phyloP scores from a whole-genome alignment of 2,113 vertebrate genomes.

The Protobothrops mucrosquamatus region DNA sequence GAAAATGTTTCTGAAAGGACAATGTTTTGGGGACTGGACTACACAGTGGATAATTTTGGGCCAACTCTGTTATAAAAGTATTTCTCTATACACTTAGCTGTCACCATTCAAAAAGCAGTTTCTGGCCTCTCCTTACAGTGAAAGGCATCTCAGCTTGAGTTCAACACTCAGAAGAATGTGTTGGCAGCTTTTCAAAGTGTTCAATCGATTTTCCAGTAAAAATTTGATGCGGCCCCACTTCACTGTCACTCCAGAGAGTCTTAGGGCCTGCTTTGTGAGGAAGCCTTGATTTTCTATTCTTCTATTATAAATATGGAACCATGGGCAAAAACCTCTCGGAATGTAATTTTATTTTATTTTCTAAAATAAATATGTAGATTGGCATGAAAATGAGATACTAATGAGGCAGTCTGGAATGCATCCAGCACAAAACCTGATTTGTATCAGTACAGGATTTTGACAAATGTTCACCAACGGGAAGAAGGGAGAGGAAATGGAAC shows the following conservation, averaged over 20 bases:
- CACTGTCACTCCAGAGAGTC: not conserved
- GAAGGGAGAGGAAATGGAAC: not conserved
- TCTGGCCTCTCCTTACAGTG: too few species aligned
- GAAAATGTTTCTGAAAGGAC: not conserved
- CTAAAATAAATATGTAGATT: not conserved
- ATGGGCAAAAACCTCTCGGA: not conserved
- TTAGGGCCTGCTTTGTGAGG: rapidly evolving
- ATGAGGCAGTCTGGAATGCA: rapidly evolving
- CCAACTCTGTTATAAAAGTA: not conserved
- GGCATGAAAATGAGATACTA: conserved; percentile 31
- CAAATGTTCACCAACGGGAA: not conserved
- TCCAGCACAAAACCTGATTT: rapidly evolving
- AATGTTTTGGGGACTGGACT: not conserved
- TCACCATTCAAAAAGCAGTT: not conserved
- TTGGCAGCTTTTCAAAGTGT: not conserved
- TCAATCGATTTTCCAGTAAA: rapidly evolving
- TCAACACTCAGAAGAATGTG: not conserved
- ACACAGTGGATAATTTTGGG: too few species aligned
- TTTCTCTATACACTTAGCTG: not conserved
- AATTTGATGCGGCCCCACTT: rapidly evolving
- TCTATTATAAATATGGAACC: rapidly evolving
- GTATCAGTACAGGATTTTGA: not conserved
- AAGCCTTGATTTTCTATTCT: not conserved
- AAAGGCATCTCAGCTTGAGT: rapidly evolving
- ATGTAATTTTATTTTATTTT: not conserved